These are phyloP conservation scores for Loris lydekkerianus DNA, from an alignment of 2,797 vertebrate genomes.

Conservation along the genomic window DNA sequence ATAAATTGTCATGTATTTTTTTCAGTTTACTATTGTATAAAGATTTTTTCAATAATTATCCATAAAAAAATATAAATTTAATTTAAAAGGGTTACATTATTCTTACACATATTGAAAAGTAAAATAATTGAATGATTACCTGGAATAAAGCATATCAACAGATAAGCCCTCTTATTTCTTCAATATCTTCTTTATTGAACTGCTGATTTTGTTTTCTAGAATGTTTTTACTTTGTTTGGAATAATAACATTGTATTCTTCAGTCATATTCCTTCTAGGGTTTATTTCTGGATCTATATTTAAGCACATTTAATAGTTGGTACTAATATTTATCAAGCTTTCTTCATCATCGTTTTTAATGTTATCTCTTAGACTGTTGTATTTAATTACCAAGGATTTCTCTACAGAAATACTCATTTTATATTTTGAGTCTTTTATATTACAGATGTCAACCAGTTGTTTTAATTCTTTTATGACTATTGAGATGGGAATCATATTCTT, in stretches of 20 bases:
- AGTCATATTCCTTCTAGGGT: background rate
- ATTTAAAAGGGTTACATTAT: background rate
- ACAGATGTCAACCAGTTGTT: background rate
- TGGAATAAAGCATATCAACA: background rate
- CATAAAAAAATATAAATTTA: background rate
- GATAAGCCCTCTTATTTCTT: background rate
- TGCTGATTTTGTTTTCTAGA: background rate
- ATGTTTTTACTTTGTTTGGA: background rate
- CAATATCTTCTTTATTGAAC: background rate
- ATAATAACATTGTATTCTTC: background rate
- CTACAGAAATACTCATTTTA: background rate
- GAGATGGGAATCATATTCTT: background rate
- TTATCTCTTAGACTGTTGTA: background rate
- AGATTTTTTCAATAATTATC: background rate
- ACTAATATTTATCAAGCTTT: background rate
- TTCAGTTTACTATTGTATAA: background rate
- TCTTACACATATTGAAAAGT: background rate
- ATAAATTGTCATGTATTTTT: background rate
- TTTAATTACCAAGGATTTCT: background rate
- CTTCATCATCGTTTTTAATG: background rate
- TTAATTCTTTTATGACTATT: background rate
- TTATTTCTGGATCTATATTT: background rate
- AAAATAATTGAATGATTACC: background rate
- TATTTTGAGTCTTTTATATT: background rate
- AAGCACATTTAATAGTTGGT: background rate